These are phyloP conservation scores for Prochilodus magdalenae DNA, from an alignment of 2,113 vertebrate species.

Conservation along the genomic window DNA sequence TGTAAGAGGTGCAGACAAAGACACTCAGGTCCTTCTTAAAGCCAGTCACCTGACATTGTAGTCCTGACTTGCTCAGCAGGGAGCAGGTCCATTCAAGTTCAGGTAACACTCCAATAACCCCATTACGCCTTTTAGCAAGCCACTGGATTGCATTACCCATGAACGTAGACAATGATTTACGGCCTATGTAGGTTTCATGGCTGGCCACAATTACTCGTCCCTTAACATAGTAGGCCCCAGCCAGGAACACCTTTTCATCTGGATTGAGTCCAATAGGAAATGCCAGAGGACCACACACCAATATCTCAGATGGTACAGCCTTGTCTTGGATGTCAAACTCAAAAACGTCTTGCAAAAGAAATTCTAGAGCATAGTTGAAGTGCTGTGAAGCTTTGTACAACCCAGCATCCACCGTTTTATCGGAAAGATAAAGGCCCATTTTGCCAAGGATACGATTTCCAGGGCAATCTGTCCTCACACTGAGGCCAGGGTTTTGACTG, in stretches of 20 bases:
- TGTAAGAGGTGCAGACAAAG: conserved; percentile 57
- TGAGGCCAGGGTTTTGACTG: conserved; percentile 61
- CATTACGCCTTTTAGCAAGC: not conserved
- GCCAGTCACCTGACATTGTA: not conserved
- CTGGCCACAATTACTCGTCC: not conserved
- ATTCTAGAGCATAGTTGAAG: not conserved
- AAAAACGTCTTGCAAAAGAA: not conserved
- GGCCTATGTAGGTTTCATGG: not conserved
- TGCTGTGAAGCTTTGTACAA: not conserved
- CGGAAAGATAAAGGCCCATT: conserved; percentile 85
- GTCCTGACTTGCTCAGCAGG: not conserved
- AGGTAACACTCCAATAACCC: not conserved
- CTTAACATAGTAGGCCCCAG: not conserved
- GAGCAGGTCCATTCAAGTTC: not conserved
- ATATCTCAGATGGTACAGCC: not conserved
- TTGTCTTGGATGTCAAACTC: not conserved
- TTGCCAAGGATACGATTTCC: conserved; percentile 86
- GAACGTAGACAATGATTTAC: not conserved
- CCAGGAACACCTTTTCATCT: not conserved
- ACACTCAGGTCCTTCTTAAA: conserved; percentile 29
- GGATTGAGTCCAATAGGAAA: not conserved
- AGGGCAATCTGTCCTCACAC: conserved; percentile 72
- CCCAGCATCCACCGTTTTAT: conserved; percentile 42
- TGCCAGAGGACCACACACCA: not conserved
- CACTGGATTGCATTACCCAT: not conserved